Base-by-base conservation (phyloP, 2,888 invertebrate genomes). In the Eugnorisma glareosa region DNA sequence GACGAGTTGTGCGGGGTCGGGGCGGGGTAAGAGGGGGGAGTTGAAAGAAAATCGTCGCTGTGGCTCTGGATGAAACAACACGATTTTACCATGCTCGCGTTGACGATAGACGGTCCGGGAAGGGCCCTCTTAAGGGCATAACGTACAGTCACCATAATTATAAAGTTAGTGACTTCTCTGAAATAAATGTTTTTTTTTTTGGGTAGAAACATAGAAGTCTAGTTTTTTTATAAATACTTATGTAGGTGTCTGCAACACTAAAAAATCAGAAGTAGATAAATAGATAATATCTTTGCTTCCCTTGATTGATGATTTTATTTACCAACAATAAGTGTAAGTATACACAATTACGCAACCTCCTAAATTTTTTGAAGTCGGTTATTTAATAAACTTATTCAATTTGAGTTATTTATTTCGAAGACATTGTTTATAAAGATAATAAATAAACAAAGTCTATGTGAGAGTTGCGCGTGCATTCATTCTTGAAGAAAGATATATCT, bases 401-500 rank as follows among this genome's bases (percentile, higher is more conserved):
- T 74, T 54, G n/a, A 45, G 64, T 31, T 24, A 11, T 68, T 57
- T 61, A 63, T 61, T 80, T 74, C 21, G 13, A 74, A 77, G 63
- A 66, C 67, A 78, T 77, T 86, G 85, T 88, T 82, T 85, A 73
- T 83, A 84, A 81, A 74, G 76, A 76, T 82, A 77, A 83, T 80
- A 87, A 83, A 88, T 86, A 88, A 88, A 88, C 87, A 87, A 88
- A 84, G 45, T 72, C 51, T 45, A 75, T 86, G 88, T 86, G 88
- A 88, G 88, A 88, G 88, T 75, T 82, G 87, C 75, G 80, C 87
- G 69, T 78, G 81, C 83, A 75, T 5, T 67, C 45, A 45, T 76
- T 45, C 37, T 67, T 24, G 37, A 18, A 18, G n/a, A 57, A 70
- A 69, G n/a, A 45, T 61, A 37, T 54, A 18, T 72, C 83, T 76